Evolutionary conservation across 2,113 vertebrate species (phyloP).

Genomic region (Stomatorhinus ivindoensis): DNA sequence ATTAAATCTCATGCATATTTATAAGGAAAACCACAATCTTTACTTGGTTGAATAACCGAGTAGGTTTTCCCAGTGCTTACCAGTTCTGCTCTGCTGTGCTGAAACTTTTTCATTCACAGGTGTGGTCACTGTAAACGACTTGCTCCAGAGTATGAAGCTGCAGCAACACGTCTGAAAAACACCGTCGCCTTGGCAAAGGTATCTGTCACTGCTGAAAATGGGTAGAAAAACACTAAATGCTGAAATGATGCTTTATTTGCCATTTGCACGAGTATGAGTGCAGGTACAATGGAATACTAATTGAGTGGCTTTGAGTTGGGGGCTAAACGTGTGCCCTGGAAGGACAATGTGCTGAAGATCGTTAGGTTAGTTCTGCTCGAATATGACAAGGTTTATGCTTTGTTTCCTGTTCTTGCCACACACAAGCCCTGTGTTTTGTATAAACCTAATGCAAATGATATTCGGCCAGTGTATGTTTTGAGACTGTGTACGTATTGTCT

Average conservation of each 20-base stretch:
- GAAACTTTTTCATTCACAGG: slow-evolving; percentile 52
- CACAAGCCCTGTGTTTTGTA: neutral
- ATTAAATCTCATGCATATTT: neutral
- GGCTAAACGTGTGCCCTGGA: neutral
- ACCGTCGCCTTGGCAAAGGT: slow-evolving; percentile 84
- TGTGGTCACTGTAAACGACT: slow-evolving; percentile 93
- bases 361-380: neutral
- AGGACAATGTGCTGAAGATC: neutral
- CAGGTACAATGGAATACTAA: neutral
- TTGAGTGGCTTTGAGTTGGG: neutral
- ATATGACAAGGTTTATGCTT: neutral
- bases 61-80: neutral
- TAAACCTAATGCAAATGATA: neutral
- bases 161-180: slow-evolving; percentile 88
- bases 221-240: neutral
- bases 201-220: slow-evolving; percentile 7
- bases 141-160: slow-evolving; percentile 86
- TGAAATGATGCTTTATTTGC: neutral
- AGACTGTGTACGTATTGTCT: neutral
- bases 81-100: neutral
- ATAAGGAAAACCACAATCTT: neutral
- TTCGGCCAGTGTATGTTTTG: neutral
- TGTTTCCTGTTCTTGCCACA: neutral
- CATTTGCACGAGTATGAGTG: neutral
- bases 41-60: neutral